phyloP scores from a whole-genome alignment of 2,888 invertebrate genomes.

The Stenodera caucasica region DNA sequence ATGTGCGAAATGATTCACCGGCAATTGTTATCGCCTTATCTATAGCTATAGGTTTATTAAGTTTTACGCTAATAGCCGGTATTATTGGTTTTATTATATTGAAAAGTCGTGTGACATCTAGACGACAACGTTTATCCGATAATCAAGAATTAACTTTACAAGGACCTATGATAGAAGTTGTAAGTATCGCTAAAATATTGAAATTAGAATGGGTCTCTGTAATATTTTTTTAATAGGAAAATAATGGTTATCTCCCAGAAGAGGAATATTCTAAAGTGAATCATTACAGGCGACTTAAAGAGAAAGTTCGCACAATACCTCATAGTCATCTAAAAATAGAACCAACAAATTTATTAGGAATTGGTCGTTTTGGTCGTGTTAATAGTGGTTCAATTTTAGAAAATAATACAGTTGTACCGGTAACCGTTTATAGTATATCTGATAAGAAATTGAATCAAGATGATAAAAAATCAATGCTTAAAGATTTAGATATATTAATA shows the following conservation, averaged over 20 bases:
- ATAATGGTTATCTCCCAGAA: conserved; percentile 75
- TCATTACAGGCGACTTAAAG: conserved; percentile 73
- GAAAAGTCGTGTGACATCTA: conserved; percentile 56
- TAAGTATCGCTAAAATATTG: conserved; percentile 47
- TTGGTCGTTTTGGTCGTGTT: conserved; percentile 78
- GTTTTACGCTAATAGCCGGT: conserved; percentile 65
- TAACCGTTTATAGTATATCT: conserved; percentile 68
- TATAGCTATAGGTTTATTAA: conserved; percentile 72
- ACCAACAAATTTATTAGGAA: conserved; percentile 65
- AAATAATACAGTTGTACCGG: conserved; percentile 59
- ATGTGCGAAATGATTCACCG: conserved; percentile 51
- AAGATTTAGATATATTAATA: conserved; percentile 73
- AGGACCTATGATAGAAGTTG: conserved; percentile 76
- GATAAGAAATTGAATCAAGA: conserved; percentile 57
- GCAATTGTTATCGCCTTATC: conserved; percentile 54
- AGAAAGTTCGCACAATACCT: conserved; percentile 74
- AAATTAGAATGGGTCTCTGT: too few relatives aligned
- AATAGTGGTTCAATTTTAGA: conserved; percentile 71
- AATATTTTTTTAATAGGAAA: conserved; percentile 59
- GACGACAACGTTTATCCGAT: conserved; percentile 58
- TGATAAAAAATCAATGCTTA: conserved; percentile 60
- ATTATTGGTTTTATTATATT: conserved; percentile 66
- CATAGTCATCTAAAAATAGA: conserved; percentile 73
- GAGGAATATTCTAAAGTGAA: conserved; percentile 67
- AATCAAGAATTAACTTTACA: conserved; percentile 73